Evolutionary conservation across 2,113 vertebrate species (phyloP), one percentile per base, ranked within the genome.

Genomic region (Mus spicilegus): DNA sequence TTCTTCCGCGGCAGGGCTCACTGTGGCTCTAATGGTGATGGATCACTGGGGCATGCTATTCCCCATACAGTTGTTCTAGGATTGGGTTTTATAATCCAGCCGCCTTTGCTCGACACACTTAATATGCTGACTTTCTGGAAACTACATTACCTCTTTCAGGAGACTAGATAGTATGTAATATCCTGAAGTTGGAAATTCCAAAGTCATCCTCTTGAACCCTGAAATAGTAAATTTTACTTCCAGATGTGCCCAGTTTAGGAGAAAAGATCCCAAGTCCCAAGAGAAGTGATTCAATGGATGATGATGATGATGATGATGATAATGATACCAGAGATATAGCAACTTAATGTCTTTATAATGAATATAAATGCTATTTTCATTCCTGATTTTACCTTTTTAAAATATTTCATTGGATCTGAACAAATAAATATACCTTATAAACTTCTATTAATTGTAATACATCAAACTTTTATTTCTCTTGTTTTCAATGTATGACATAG

Each of bases 71-170:
- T 78, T 89, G 75, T 84, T 56, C 8, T 30, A 69, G 70, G 11
- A 5, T 90, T 96, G 22, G 33, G 69, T 88, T 97, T 96, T 93
- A 24, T 94, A 97, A 96, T 95, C 87, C 51, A 65, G 13, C 54
- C 3, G 0, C 77, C 94, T 97, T 76, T 84, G 96, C 89, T 65
- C 85, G 89, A 92, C 61, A 28, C 94, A 24, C 36, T 90, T 94
- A 91, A 89, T 84, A 90, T 75, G 78, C 72, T 10, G 4, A 24
- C 87, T 85, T 77, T 97, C 91, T 96, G 94, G 96, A 96, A 97
- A 93, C 20, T 36, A 61, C 87, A 97, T 91, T 95, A 97, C 91
- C 87, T 97, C 73, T 96, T 94, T 95, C 56, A 95, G 77, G 69
- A 93, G 91, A 95, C 33, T 39, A 80, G 89, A 93, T 76, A 56